Conservation (phyloP, 2,888 invertebrate species). For the Choristoneura rosaceana region DNA sequence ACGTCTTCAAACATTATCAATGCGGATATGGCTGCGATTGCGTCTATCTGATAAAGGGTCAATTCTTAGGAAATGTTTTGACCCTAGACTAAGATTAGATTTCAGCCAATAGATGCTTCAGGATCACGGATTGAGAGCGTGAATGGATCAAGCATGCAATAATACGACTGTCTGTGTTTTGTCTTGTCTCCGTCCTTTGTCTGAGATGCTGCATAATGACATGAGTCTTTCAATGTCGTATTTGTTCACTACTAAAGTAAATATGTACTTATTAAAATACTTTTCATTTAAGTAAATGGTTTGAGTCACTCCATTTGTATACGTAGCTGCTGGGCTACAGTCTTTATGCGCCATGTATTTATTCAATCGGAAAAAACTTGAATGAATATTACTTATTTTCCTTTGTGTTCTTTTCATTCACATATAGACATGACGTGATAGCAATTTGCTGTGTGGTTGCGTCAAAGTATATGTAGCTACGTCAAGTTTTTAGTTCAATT, state of each 20-base stretch:
- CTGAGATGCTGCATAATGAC: conserved; percentile 20
- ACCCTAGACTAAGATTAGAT: conserved; percentile 29
- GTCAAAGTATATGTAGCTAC: no score
- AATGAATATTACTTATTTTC: neutral
- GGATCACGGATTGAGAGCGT: conserved; percentile 25
- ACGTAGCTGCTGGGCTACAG: neutral
- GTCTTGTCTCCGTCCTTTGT: conserved; percentile 21
- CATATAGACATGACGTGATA: neutral
- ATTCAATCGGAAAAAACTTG: no score
- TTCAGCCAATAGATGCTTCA: conserved; percentile 20
- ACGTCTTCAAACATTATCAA: conserved; percentile 17
- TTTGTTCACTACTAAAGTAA: conserved; percentile 11
- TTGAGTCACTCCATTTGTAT: neutral
- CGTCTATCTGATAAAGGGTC: conserved; percentile 47
- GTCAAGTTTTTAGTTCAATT: no score
- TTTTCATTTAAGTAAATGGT: neutral
- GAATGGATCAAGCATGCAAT: conserved; percentile 12
- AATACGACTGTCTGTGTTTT: conserved; percentile 9
- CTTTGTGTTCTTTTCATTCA: neutral
- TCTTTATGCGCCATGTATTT: neutral
- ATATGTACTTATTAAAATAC: neutral
- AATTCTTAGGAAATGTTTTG: conserved; percentile 49
- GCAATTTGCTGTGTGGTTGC: no score
- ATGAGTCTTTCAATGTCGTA: neutral
- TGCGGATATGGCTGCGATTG: conserved; percentile 25